Evolutionary conservation across 2,797 vertebrate species (phyloP).

Genomic region (Cynodonichthys magdalenae): DNA sequence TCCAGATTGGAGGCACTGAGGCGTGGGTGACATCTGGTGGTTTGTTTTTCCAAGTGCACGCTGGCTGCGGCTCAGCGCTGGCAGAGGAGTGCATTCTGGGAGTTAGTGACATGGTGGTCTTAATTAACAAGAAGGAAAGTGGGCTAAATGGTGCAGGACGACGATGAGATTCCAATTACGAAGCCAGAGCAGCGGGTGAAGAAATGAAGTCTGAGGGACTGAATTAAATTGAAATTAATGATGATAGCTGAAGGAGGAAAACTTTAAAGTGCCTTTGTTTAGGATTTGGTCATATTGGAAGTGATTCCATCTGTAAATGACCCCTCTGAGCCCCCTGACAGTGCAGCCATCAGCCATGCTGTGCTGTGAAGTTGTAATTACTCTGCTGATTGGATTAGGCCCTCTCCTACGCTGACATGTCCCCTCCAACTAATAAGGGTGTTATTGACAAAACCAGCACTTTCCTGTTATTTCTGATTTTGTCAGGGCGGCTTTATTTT

Average conservation of each 20-base stretch:
- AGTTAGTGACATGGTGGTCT: conserved; percentile 15
- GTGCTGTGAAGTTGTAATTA: conserved; percentile 72
- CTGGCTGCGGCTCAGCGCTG: conserved; percentile 25
- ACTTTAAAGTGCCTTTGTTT: no score
- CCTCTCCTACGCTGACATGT: conserved; percentile 58
- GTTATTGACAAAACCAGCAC: conserved; percentile 64
- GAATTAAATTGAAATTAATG: conserved; percentile 17
- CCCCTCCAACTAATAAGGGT: conserved; percentile 55
- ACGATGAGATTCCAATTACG: conserved; percentile 37
- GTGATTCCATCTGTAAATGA: not conserved
- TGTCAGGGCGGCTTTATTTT: conserved; percentile 39
- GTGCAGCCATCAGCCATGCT: conserved; percentile 60
- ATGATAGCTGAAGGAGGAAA: not conserved
- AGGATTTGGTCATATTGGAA: no score
- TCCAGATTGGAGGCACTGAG: conserved; percentile 39
- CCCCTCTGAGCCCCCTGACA: conserved; percentile 50
- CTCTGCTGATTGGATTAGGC: conserved; percentile 67
- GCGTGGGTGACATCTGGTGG: conserved; percentile 73
- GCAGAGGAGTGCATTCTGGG: not conserved
- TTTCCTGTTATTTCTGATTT: conserved; percentile 48
- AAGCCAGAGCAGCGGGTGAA: conserved; percentile 3
- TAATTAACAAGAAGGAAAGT: conserved; percentile 41
- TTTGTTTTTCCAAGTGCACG: conserved; percentile 45
- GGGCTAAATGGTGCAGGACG: conserved; percentile 25
- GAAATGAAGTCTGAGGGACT: conserved; percentile 18